Evolutionary conservation across 2,797 vertebrate species (phyloP), one percentile per base, ranked within the genome.

Genomic region (Chaenodraco wilsoni): DNA sequence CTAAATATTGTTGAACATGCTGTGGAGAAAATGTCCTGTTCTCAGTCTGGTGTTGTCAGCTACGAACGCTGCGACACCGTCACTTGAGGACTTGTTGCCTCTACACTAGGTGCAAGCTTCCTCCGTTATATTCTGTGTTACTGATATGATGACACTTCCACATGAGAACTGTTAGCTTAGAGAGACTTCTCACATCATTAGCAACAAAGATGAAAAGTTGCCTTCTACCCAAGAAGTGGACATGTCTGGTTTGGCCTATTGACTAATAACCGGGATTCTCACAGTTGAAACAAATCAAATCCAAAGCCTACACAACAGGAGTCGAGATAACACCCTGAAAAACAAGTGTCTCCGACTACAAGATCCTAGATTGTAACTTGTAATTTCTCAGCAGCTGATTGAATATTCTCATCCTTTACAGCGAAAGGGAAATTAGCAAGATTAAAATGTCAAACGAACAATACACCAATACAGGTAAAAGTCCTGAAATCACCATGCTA

Each of bases 271-370:
- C 43, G n/a, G 33, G n/a, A 31, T 15, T 64, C 33, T 66, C 48
- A 63, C 19, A 65, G 61, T 37, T 48, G 51, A 23, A 48, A 31
- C 10, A 69, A 21, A 58, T 54, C 46, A 43, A 77, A 77, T 33
- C 27, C 46, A 45, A 16, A 31, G n/a, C 37, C 37, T 27, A 48
- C 19, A 21, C 56, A 60, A 19, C 17, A 37, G 59, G 23, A 61
- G 11, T 45, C 57, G 8, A 33, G 12, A 73, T 50, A 50, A 54
- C 43, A 73, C 16, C 46, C 27, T 54, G 41, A 16, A 57, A 8
- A 37, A 64, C 49, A 62, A 54, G 51, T 14, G 46, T 21, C 43
- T 62, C 52, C 41, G 55, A 57, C 37, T 8, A 6, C 8, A 3
- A 58, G n/a, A 41, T 49, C 10, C 16, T n/a, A n/a, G 8, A 31